phyloP scores from a whole-genome alignment of 2,113 vertebrate species.

The Orcinus orca region DNA sequence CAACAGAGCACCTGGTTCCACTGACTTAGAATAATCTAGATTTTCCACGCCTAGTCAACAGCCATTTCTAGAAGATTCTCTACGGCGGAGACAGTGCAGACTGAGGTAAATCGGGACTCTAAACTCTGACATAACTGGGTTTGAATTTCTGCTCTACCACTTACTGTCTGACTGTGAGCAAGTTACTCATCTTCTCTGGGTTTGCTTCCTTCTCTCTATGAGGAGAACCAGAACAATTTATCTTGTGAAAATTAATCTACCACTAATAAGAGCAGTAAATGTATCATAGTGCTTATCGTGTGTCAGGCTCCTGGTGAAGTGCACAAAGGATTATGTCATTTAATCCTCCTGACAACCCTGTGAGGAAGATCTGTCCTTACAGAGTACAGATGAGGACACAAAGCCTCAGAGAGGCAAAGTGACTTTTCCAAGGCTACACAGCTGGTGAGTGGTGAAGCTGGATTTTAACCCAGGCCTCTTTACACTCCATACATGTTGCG shows the following conservation, averaged over 20 bases:
- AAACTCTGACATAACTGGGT: not conserved
- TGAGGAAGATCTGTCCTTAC: not conserved
- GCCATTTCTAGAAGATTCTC: conserved; percentile 10
- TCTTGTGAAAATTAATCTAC: not conserved
- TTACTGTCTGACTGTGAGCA: not conserved
- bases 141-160: not conserved
- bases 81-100: not conserved
- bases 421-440: not conserved
- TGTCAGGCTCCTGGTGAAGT: not conserved
- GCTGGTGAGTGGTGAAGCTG: not conserved
- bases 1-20: not conserved
- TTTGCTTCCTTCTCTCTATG: not conserved
- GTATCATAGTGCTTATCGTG: not conserved
- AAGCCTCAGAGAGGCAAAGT: not conserved
- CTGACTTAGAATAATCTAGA: not conserved
- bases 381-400: not conserved
- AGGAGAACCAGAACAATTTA: not conserved
- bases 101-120: not conserved
- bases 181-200: not conserved
- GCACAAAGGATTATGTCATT: not conserved
- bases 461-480: not conserved
- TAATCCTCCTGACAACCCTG: not conserved
- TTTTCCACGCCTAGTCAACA: not conserved
- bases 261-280: not conserved
- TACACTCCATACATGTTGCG: not conserved